Evolutionary conservation across 2,113 vertebrate species (phyloP).

Genomic region (Otocyon megalotis): DNA sequence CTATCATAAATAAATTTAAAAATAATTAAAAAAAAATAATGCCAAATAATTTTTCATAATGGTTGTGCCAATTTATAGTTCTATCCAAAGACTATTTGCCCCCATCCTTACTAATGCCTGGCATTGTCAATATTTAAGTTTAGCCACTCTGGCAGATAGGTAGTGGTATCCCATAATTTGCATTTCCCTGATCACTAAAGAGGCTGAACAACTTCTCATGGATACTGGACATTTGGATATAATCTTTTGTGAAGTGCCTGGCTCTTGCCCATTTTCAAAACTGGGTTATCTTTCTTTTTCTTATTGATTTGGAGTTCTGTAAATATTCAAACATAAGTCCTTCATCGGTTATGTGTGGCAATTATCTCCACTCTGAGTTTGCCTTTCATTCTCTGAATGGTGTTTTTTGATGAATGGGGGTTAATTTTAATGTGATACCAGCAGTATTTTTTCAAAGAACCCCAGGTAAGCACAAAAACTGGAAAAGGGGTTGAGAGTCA

Average conservation of each 20-base stretch:
- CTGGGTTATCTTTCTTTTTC: background rate
- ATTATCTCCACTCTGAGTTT: background rate
- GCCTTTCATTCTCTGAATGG: background rate
- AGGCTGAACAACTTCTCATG: background rate
- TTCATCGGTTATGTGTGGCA: background rate
- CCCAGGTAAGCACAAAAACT: background rate
- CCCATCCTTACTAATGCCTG: background rate
- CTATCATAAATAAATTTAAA: too few relatives aligned
- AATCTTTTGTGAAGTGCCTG: background rate
- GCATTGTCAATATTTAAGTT: background rate
- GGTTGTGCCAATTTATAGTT: background rate
- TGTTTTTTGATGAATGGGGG: background rate
- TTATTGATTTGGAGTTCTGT: background rate
- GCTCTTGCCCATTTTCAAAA: constrained; percentile 39
- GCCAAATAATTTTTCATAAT: constrained; percentile 37
- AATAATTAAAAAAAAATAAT: too few relatives aligned
- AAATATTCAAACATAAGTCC: background rate
- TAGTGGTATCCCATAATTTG: background rate
- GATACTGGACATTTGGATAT: background rate
- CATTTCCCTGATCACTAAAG: constrained; percentile 35
- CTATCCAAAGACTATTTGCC: background rate
- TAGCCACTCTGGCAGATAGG: background rate
- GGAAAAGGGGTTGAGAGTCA: background rate
- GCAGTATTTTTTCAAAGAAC: background rate
- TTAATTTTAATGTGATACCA: background rate